Conservation (phyloP, 2,888 invertebrate species). For the Zaprionus obscuricornis region DNA sequence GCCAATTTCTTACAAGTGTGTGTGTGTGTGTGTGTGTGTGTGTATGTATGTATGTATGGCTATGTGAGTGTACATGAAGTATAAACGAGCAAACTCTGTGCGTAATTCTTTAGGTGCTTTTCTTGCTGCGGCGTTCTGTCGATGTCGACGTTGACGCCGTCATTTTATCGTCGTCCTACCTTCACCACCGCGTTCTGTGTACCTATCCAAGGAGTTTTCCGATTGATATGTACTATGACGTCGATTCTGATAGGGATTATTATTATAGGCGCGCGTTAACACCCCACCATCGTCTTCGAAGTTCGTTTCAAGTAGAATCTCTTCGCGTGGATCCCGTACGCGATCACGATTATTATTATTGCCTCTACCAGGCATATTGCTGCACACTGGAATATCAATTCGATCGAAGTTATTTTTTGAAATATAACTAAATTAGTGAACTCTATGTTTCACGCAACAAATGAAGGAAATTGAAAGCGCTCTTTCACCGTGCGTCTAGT, state of each 20-base stretch:
- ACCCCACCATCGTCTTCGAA: conserved; percentile 83
- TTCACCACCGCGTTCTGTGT: conserved; percentile 82
- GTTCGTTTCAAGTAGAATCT: conserved; percentile 84
- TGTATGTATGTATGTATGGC: too few relatives aligned
- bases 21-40: too few relatives aligned
- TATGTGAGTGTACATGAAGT: too few relatives aligned
- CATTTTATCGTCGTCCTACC: conserved; percentile 58
- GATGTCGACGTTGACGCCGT: too few relatives aligned
- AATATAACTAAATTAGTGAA: conserved; percentile 1
- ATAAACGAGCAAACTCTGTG: background rate
- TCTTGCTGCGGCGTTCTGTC: background rate
- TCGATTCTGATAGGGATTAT: conserved; percentile 78
- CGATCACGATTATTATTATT: conserved; percentile 80
- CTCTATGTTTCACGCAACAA: conserved; percentile 13
- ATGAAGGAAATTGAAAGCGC: conserved; percentile 20
- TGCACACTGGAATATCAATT: conserved; percentile 40
- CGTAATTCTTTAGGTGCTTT: conserved; percentile 3
- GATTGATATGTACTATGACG: conserved; percentile 80
- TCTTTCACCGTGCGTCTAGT: conserved; percentile 18
- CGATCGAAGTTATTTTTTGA: conserved; percentile 18
- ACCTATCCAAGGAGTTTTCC: conserved; percentile 82
- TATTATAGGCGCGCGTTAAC: conserved; percentile 82
- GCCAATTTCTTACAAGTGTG: too few relatives aligned
- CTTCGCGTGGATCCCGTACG: conserved; percentile 83
- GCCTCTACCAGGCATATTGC: conserved; percentile 67